These are phyloP conservation scores for Drosophila ogumai DNA, from an alignment of 1,140 invertebrate genomes.

Conservation along the genomic window DNA sequence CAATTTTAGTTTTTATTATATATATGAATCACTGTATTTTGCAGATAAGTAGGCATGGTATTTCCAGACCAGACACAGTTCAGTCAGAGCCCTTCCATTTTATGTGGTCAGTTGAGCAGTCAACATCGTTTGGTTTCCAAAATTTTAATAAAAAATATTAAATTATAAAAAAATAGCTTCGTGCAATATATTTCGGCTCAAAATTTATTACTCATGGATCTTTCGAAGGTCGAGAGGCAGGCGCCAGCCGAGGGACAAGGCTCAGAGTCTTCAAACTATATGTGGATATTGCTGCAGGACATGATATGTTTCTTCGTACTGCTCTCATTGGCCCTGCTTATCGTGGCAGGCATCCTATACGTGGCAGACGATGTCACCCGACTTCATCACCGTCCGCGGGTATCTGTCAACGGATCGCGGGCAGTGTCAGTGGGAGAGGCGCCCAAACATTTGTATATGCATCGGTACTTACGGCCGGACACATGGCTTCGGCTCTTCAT, in stretches of 20 bases:
- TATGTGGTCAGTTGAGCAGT: not conserved
- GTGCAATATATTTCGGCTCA: constrained; percentile 9
- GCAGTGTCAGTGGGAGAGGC: not conserved
- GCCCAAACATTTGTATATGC: not conserved
- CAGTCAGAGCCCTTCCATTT: not conserved
- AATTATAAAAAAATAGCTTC: not conserved
- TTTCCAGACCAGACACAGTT: not conserved
- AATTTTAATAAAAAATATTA: constrained; percentile 22
- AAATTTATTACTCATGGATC: constrained; percentile 28
- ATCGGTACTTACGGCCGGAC: not conserved
- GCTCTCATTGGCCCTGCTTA: constrained; percentile 38
- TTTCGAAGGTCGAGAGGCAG: constrained; percentile 38
- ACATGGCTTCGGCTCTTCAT: constrained; percentile 16
- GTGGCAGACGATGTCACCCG: constrained; percentile 30
- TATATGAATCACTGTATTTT: not conserved
- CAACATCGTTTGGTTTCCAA: constrained; percentile 13
- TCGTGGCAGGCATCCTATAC: constrained; percentile 35
- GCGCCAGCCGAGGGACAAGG: not conserved
- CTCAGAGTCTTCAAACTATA: not conserved
- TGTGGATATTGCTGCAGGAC: constrained; percentile 39
- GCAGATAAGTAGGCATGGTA: not conserved
- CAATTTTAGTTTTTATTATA: not conserved
- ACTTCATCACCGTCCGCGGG: not conserved
- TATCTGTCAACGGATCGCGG: not conserved
- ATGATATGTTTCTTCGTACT: constrained; percentile 47